phyloP scores from a whole-genome alignment of 2,797 vertebrate genomes.

The Sus cebifrons region DNA sequence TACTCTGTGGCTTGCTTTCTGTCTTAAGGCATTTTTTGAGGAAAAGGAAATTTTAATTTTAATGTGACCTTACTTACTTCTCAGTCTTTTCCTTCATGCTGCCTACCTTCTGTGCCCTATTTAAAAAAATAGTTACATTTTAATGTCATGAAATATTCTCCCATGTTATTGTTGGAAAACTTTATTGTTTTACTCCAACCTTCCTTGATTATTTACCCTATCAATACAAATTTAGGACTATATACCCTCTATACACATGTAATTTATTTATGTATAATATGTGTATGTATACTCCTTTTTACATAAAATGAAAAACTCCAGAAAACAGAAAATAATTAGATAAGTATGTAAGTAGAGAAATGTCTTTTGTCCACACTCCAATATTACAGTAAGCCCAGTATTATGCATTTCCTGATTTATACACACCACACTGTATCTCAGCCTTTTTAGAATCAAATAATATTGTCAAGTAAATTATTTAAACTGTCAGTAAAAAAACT shows the following conservation, averaged over 20 bases:
- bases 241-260: background rate
- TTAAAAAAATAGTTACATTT: slow-evolving; percentile 30
- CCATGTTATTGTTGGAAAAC: background rate
- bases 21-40: background rate
- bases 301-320: background rate
- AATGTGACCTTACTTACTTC: background rate
- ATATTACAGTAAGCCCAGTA: background rate
- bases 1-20: background rate
- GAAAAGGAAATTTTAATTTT: slow-evolving; percentile 18
- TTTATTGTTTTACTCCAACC: background rate
- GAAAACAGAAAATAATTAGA: slow-evolving; percentile 52
- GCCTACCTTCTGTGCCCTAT: background rate
- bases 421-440: background rate
- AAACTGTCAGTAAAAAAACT: slow-evolving; percentile 26
- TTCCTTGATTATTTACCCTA: background rate
- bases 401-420: slow-evolving; percentile 30
- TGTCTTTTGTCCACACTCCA: background rate
- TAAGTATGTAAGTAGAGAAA: background rate
- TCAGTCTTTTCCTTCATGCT: slow-evolving; percentile 19
- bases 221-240: background rate
- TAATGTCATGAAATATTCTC: slow-evolving; percentile 22
- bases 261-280: slow-evolving; percentile 1
- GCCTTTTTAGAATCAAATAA: slow-evolving; percentile 39
- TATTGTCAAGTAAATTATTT: slow-evolving; percentile 45
- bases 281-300: background rate